A percentile compares a stretch with the other conserved stretches of the same genome.
Conservation (phyloP, 1,140 invertebrate species). For the Aphelenchoides besseyi region DNA sequence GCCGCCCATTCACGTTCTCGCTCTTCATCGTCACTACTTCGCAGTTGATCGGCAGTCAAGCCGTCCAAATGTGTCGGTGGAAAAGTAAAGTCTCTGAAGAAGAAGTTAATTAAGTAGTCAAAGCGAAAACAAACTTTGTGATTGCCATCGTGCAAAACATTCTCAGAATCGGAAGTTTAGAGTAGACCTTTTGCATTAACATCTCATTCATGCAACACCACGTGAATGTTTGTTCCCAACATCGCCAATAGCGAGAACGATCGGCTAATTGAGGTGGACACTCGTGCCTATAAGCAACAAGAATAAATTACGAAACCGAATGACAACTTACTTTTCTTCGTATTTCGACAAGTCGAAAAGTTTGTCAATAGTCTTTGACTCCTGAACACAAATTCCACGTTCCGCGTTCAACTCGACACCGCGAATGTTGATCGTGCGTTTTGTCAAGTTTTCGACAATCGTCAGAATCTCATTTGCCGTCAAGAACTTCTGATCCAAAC, state of each 20-base stretch:
- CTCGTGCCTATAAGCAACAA: neutral
- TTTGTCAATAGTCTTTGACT: neutral
- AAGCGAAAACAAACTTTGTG: neutral
- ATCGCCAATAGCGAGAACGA: neutral
- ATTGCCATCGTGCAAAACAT: conserved; percentile 5
- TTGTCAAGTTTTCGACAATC: neutral
- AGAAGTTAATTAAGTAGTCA: neutral
- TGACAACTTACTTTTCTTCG: neutral
- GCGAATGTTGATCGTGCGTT: neutral
- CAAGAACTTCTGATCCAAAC: neutral
- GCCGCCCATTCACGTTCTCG: neutral
- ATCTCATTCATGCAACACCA: neutral
- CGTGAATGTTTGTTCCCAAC: neutral
- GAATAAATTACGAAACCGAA: neutral
- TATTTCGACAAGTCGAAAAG: neutral
- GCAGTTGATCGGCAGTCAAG: neutral
- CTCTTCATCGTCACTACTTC: neutral
- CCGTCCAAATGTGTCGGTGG: neutral
- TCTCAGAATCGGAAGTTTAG: neutral
- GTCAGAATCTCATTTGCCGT: neutral
- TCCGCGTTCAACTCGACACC: neutral
- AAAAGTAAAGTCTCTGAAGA: neutral
- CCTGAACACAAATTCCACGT: too few species aligned
- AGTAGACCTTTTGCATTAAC: neutral
- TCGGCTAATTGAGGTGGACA: neutral